Evolutionary conservation across 1,140 invertebrate species (phyloP), one percentile per base, ranked within the genome.

Genomic region (Zaprionus capensis): DNA sequence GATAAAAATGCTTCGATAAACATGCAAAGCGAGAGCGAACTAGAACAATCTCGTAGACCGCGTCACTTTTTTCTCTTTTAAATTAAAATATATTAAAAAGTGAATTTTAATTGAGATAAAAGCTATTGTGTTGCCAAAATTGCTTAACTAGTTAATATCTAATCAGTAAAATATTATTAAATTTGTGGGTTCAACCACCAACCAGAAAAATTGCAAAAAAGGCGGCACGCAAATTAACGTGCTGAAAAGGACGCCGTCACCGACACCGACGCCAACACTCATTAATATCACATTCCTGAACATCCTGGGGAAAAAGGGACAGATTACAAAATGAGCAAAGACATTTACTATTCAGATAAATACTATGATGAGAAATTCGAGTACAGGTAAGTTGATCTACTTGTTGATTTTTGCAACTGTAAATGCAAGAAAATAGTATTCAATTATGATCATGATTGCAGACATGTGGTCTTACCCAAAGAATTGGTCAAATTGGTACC

Each of bases 281-380:
- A 41, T 51, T 44, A 63, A 64, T 44, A 63, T 55, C 36, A 22
- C 51, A 71, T 84, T 78, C 68, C 70, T 67, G 28, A 31, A 58
- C 67, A 71, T 73, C 38, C 62, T 55, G 26, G 12, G 49, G 28
- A 1, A 2, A 17, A 20, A 34, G 7, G 12, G 9, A 17, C 6
- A 71, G 5, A 59, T 20, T 22, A 34, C 12, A 86, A 71, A 24
- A 92, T 92, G 91, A 92, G 87, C 74, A 93, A 94, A 80, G 94
- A 97, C 55, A 98, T 98, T 79, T 98, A 97, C 88, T 98, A 98
- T 93, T 98, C 97, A 0, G 96, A 97, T 69, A 98, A 98, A 95
- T 99, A 99, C 92, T 96, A 95, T 91, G 97, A 98, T 92, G 96
- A 97, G 70, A 94, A 96, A 80, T 96, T 95, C 82, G 97, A 98